phyloP scores from a whole-genome alignment of 92 coral and sea anemone genomes.

The Umimayanthus chanpuru region DNA sequence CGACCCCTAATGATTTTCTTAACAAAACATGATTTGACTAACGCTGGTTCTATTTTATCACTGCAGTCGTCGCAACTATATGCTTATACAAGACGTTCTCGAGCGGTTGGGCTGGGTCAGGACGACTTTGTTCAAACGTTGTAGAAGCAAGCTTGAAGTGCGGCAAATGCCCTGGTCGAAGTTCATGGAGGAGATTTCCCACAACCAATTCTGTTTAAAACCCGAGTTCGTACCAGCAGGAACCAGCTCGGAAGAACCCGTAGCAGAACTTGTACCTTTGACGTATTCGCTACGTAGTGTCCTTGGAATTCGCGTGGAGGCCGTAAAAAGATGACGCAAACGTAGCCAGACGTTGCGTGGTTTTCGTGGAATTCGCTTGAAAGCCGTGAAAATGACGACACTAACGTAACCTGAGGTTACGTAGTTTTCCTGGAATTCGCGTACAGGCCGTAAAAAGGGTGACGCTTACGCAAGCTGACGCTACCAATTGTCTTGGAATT shows the following conservation, averaged over 20 bases:
- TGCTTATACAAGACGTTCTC: conserved; percentile 77
- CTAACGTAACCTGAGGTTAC: background rate
- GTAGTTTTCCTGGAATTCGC: background rate
- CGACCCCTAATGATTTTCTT: background rate
- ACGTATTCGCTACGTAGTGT: conserved; percentile 82
- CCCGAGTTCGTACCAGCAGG: conserved; percentile 67
- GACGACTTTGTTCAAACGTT: conserved; percentile 70
- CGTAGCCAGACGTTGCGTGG: conserved; percentile 8
- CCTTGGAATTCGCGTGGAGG: conserved; percentile 78
- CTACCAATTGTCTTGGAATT: conserved; percentile 46
- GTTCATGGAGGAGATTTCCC: conserved; percentile 69
- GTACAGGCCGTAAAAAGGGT: conserved; percentile 49
- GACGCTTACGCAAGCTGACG: conserved; percentile 2
- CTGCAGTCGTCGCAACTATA: conserved; percentile 86
- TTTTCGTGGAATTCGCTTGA: background rate
- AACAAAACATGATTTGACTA: background rate
- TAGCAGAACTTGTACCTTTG: conserved; percentile 79
- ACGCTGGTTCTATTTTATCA: background rate
- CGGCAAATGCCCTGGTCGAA: conserved; percentile 84
- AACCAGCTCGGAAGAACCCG: conserved; percentile 65
- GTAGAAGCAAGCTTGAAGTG: conserved; percentile 68
- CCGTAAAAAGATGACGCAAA: conserved; percentile 50
- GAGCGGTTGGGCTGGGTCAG: conserved; percentile 71
- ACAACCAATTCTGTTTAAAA: conserved; percentile 59
- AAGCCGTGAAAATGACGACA: background rate